A percentile compares a stretch with the other conserved stretches of the same genome.
Evolutionary conservation across 1,140 invertebrate species (phyloP).

Genomic region (Ooceraea biroi): DNA sequence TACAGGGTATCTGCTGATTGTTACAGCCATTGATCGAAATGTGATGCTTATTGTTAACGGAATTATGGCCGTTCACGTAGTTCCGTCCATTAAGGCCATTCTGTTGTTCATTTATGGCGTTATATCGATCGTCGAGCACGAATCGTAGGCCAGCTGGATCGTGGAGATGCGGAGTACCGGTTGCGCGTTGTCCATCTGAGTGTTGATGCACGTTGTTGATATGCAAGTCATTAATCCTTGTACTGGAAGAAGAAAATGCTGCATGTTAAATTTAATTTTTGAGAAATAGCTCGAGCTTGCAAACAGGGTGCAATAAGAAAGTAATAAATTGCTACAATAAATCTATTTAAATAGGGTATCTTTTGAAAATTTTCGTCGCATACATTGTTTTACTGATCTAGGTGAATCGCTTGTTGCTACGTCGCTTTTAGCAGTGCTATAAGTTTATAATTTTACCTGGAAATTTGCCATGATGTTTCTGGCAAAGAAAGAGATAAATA

Average conservation of each 20-base stretch:
- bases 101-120: conserved; percentile 56
- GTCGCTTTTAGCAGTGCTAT: conserved; percentile 12
- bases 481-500: conserved; percentile 68
- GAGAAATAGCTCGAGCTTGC: background rate
- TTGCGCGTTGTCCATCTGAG: conserved; percentile 51
- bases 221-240: conserved; percentile 83
- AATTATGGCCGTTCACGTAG: conserved; percentile 23
- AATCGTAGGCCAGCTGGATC: conserved; percentile 79
- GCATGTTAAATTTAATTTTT: background rate
- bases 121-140: conserved; percentile 45
- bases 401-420: too few relatives aligned
- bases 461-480: conserved; percentile 86
- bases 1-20: background rate
- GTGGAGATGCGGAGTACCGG: conserved; percentile 80
- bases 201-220: conserved; percentile 73
- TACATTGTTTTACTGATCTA: too few relatives aligned
- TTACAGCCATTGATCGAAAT: conserved; percentile 29
- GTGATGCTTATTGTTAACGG: conserved; percentile 29
- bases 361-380: background rate
- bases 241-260: conserved; percentile 73
- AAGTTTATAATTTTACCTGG: conserved; percentile 80
- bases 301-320: too few relatives aligned
- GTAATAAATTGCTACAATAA: too few relatives aligned
- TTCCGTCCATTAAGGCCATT: conserved; percentile 26
- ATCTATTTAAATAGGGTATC: background rate